Conservation (phyloP, 2,797 vertebrate species). For the Cyclura pinguis region DNA sequence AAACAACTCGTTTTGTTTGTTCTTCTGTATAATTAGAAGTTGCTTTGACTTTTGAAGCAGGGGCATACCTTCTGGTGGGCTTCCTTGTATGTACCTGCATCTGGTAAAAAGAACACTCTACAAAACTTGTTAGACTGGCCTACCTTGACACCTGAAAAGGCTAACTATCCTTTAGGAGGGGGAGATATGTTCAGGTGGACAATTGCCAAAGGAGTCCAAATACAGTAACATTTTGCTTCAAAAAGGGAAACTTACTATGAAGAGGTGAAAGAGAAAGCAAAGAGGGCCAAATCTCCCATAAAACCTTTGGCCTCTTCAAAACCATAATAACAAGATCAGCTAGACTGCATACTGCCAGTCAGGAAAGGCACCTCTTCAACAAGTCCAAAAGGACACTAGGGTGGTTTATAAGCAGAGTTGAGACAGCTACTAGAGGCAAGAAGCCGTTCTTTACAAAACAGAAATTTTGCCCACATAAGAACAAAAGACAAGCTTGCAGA, state of each 20-base stretch:
- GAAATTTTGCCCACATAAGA: no score
- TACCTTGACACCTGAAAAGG: no score
- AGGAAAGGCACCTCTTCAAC: not conserved
- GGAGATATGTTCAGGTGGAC: not conserved
- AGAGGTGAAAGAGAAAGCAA: not conserved
- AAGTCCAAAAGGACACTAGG: not conserved
- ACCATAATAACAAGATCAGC: not conserved
- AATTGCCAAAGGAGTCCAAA: not conserved
- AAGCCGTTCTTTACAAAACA: not conserved
- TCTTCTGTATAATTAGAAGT: no score
- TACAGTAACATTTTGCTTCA: not conserved
- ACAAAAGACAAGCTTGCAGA: no score
- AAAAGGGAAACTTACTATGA: not conserved
- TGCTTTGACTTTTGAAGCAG: no score
- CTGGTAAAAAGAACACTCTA: no score
- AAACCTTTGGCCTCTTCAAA: not conserved
- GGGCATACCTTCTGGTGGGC: no score
- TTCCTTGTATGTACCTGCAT: no score
- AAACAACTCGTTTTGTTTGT: no score
- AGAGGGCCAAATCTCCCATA: not conserved
- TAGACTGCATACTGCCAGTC: not conserved
- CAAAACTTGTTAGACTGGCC: no score
- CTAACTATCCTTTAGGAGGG: no score
- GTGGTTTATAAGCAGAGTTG: not conserved
- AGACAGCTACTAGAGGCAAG: not conserved